A percentile compares a stretch with the other conserved stretches of the same genome.
Conservation (phyloP, 2,113 vertebrate species). For the Setophaga petechia region DNA sequence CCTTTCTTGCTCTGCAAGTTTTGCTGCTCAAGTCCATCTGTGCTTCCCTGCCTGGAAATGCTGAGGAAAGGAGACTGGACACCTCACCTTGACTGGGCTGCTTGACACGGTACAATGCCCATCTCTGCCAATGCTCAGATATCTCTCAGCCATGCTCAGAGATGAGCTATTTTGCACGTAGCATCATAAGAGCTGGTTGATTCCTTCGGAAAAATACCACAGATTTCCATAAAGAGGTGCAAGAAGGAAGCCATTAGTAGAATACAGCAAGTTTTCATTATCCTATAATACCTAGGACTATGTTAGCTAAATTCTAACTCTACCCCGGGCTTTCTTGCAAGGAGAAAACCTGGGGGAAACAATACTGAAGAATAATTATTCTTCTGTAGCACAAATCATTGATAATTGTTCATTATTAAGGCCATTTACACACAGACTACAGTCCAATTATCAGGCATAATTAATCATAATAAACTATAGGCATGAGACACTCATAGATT, state of each 20-base stretch:
- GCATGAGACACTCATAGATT: not conserved
- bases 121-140: not conserved
- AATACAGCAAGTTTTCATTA: not conserved
- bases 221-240: not conserved
- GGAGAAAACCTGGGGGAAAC: not conserved
- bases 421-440: not conserved
- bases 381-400: not conserved
- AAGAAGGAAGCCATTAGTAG: not conserved
- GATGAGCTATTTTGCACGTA: not conserved
- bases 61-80: not conserved
- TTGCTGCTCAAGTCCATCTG: not conserved
- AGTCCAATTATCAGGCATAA: not conserved
- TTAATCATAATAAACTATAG: not conserved
- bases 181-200: not conserved
- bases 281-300: not conserved
- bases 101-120: not conserved
- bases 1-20: constrained; percentile 47
- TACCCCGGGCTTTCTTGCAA: not conserved
- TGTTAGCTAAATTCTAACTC: not conserved
- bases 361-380: not conserved
- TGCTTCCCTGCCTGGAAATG: not conserved
- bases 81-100: not conserved
- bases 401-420: not conserved
- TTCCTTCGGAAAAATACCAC: not conserved
- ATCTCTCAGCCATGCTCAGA: not conserved